These are phyloP conservation scores for Sterrhoptilus dennistouni DNA, from an alignment of 2,113 vertebrate species.

Conservation along the genomic window DNA sequence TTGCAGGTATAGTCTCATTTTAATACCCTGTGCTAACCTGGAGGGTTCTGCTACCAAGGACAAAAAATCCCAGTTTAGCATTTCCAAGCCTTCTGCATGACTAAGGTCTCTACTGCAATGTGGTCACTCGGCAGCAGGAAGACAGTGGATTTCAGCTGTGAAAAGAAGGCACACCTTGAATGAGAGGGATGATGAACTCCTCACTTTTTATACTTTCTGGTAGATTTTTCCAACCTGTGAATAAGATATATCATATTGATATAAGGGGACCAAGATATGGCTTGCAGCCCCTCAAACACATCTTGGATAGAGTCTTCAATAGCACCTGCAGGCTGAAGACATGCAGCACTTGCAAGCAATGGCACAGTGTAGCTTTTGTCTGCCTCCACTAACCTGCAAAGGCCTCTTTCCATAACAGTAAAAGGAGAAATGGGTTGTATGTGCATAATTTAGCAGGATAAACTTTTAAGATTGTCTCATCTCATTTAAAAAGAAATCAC, in stretches of 20 bases:
- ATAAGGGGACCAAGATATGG: neutral
- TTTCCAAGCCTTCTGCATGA: neutral
- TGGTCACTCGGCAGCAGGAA: neutral
- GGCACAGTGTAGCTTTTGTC: neutral
- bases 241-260: neutral
- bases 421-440: neutral
- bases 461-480: neutral
- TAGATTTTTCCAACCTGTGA: neutral
- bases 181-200: neutral
- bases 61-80: neutral
- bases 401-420: neutral
- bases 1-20: neutral
- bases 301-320: neutral
- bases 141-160: neutral
- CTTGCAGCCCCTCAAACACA: neutral
- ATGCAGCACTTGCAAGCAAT: neutral
- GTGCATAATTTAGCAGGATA: neutral
- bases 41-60: neutral
- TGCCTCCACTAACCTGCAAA: neutral
- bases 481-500: neutral
- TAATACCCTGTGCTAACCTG: neutral
- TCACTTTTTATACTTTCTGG: neutral
- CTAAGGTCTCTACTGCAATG: neutral
- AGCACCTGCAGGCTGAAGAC: neutral
- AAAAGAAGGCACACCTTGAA: neutral